A percentile compares a stretch with the other conserved stretches of the same genome.
Conservation (phyloP, 2,888 invertebrate genomes). For the Clivina fossor region DNA sequence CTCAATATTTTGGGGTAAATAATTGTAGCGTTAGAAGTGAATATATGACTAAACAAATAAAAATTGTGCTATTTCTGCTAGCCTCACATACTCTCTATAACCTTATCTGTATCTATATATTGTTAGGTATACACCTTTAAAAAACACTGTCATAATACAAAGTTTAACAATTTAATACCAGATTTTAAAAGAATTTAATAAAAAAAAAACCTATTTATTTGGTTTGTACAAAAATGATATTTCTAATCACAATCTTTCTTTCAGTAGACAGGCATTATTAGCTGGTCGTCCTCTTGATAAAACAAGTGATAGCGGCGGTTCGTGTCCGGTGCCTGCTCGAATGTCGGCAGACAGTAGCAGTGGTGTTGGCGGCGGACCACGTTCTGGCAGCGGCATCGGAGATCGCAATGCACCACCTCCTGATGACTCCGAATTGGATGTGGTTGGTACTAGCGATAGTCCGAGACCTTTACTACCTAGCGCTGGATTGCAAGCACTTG, state of each 20-base stretch:
- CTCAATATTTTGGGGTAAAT: too few relatives aligned
- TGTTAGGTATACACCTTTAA: too few relatives aligned
- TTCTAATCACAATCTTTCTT: conserved; percentile 45
- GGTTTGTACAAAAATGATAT: too few relatives aligned
- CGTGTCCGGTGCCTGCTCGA: conserved; percentile 52
- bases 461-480: conserved; percentile 66
- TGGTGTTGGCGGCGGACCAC: conserved; percentile 34
- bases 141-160: too few relatives aligned
- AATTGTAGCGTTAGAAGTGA: too few relatives aligned
- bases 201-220: too few relatives aligned
- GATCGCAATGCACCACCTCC: conserved; percentile 60
- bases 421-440: conserved; percentile 86
- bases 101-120: too few relatives aligned
- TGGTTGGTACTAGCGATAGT: conserved; percentile 84
- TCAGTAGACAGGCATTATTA: conserved; percentile 72
- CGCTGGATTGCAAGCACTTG: conserved; percentile 42
- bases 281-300: conserved; percentile 57
- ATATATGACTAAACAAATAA: too few relatives aligned
- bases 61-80: too few relatives aligned
- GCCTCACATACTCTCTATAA: too few relatives aligned
- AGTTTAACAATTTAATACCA: too few relatives aligned
- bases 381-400: conserved; percentile 20
- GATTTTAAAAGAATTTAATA: too few relatives aligned
- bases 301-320: conserved; percentile 45
- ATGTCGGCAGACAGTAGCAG: conserved; percentile 55